These are phyloP conservation scores for Thermophis baileyi DNA, from an alignment of 2,113 vertebrate genomes.

Conservation along the genomic window DNA sequence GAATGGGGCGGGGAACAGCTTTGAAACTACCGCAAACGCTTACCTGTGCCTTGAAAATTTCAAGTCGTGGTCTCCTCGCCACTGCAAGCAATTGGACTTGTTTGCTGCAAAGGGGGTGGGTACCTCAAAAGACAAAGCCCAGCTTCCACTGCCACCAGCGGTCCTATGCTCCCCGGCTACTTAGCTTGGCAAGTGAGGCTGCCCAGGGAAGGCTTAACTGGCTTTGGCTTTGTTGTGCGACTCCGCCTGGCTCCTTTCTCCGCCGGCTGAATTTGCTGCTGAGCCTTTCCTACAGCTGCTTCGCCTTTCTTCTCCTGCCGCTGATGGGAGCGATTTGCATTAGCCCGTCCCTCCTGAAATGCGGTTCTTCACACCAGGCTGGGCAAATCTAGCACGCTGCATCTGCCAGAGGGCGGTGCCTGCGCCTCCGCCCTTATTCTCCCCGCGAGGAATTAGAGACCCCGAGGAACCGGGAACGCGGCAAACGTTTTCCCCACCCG, in stretches of 20 bases:
- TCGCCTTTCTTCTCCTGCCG: conserved; percentile 61
- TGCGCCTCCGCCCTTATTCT: conserved; percentile 26
- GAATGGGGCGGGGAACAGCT: neutral
- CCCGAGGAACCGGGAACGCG: neutral
- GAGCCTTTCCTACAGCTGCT: conserved; percentile 74
- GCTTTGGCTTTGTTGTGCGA: conserved; percentile 81
- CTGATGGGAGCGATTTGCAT: conserved; percentile 69
- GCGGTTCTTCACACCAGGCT: conserved; percentile 72
- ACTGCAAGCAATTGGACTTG: conserved; percentile 24
- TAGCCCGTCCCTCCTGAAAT: conserved; percentile 69
- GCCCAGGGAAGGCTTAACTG: conserved; percentile 45
- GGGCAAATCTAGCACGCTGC: conserved; percentile 42
- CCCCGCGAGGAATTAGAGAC: neutral
- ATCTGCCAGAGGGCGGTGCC: conserved; percentile 65
- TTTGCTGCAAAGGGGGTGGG: conserved; percentile 16
- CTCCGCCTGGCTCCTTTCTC: conserved; percentile 48
- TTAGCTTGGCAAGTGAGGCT: conserved; percentile 51
- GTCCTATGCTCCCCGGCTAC: neutral
- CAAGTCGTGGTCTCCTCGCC: conserved; percentile 21
- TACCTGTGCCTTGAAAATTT: conserved; percentile 40
- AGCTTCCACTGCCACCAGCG: neutral
- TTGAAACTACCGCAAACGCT: neutral
- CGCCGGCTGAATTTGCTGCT: conserved; percentile 41
- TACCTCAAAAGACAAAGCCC: neutral
- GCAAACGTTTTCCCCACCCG: neutral